Base-by-base conservation (phyloP, 30 jellyfish, hydroid and myxozoan genomes). In the Cassiopea xamachana region DNA sequence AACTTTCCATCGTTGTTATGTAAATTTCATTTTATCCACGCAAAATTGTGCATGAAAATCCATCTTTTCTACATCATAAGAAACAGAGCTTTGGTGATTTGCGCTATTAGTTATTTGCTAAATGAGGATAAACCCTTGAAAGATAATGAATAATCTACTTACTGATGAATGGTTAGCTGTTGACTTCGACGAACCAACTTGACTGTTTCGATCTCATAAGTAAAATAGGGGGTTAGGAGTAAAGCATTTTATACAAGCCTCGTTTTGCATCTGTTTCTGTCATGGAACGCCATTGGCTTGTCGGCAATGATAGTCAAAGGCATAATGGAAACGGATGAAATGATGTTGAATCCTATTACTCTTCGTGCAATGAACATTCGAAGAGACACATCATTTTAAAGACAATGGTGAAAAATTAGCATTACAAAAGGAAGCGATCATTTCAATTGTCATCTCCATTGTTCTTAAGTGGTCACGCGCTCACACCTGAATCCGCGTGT, bases 321-420 rank as follows among this genome's bases (percentile, higher is more conserved):
- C 95, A 88, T 88, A 88, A 88, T 88, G 84, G 81, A 79, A 88
- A 88, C 95, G 95, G 95, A 88, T 88, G 95, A 88, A 88, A 49
- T 82, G 81, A 73, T 82, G 95, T 69, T 64, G 71, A 88, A 88
- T 88, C 95, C 95, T 88, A 88, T 88, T 88, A 88, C 77, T 60
- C 86, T 14, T 82, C 95, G 95, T 88, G 95, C 95, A 80, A 88
- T 88, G 95, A 79, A 73, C 85, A 88, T 83, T 62, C 90, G 90
- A 78, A 67, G 71, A 88, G 69, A 67, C 90, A 49, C 95, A 88
- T 88, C 90, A 78, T 88, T 79, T 79, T 55, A 88, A 79, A 69
- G 18, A 88, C 89, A 88, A 88, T 61, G 60, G 86, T 48, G 39
- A 75, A 70, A 61, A 59, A 61, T 78, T 79, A 72, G 76, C 87